phyloP scores from a whole-genome alignment of 2,797 vertebrate species.

The Alouatta caraya region DNA sequence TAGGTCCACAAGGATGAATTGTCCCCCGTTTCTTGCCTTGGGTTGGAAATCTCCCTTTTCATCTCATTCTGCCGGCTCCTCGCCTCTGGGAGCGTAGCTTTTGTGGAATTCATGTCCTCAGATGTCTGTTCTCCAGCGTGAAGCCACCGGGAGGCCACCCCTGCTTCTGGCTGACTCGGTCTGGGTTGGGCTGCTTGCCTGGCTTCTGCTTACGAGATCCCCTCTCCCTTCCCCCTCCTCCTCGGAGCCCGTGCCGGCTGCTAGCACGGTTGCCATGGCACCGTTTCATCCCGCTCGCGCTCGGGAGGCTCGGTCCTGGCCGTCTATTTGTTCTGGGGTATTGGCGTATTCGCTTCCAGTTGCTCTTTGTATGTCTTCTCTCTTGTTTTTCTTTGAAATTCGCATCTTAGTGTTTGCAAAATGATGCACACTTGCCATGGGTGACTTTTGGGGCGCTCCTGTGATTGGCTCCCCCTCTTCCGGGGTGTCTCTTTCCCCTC shows the following conservation, averaged over 20 bases:
- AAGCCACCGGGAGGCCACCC: accelerated
- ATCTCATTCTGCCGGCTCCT: accelerated
- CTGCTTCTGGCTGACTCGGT: accelerated
- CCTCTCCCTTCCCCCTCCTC: accelerated
- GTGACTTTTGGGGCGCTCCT: not conserved
- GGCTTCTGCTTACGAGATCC: accelerated
- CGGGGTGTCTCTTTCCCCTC: not conserved
- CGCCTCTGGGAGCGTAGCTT: not conserved
- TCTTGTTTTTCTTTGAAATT: not conserved
- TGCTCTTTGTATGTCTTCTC: not conserved
- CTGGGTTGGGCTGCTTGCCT: not conserved
- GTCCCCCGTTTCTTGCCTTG: not conserved
- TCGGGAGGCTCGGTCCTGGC: accelerated
- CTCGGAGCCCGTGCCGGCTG: accelerated
- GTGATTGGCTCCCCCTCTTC: not conserved
- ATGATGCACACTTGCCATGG: accelerated
- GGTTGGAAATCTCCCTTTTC: not conserved
- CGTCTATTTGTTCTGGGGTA: not conserved
- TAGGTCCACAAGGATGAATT: too few relatives aligned
- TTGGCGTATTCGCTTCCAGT: not conserved
- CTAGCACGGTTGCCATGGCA: not conserved
- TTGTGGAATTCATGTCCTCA: accelerated
- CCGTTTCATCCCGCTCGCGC: accelerated
- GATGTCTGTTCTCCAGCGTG: accelerated
- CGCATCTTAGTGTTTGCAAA: accelerated